These are phyloP conservation scores for Galleria mellonella DNA, from an alignment of 1,140 invertebrate species.

Conservation along the genomic window DNA sequence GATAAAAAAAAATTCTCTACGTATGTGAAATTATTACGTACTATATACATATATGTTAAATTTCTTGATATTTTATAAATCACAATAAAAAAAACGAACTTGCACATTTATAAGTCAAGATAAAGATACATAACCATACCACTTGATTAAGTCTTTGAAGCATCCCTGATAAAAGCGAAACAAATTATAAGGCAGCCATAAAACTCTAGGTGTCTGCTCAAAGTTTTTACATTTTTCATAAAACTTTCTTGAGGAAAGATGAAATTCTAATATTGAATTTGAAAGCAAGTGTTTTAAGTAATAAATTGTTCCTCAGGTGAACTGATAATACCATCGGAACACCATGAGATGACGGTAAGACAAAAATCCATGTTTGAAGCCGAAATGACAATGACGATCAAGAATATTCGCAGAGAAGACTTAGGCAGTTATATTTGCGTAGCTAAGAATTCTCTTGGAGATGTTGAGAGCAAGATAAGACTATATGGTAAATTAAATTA, in stretches of 20 bases:
- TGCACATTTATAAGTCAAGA: no score
- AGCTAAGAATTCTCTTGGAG: constrained; percentile 93
- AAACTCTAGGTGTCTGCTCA: constrained; percentile 63
- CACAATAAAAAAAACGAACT: no score
- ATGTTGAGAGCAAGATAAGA: constrained; percentile 91
- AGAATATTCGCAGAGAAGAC: constrained; percentile 86
- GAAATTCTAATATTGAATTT: constrained; percentile 72
- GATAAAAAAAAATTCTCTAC: no score
- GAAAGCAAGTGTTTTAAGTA: constrained; percentile 61
- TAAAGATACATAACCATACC: neutral
- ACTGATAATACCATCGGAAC: constrained; percentile 87
- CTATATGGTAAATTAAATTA: constrained; percentile 84
- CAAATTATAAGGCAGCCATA: constrained; percentile 68
- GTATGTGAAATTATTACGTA: no score
- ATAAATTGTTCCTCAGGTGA: constrained; percentile 78
- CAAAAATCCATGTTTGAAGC: constrained; percentile 88
- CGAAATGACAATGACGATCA: constrained; percentile 89
- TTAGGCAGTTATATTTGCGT: constrained; percentile 92
- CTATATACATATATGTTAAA: no score
- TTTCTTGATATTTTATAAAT: no score
- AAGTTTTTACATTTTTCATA: constrained; percentile 73
- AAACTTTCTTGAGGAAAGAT: constrained; percentile 60
- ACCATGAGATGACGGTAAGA: constrained; percentile 85
- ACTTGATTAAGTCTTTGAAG: constrained; percentile 30
- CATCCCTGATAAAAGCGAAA: constrained; percentile 57